Percentiles rank a stretch among this genome's conserved stretches.
phyloP scores from a whole-genome alignment of 1,140 invertebrate species.

The Melitaea cinxia region DNA sequence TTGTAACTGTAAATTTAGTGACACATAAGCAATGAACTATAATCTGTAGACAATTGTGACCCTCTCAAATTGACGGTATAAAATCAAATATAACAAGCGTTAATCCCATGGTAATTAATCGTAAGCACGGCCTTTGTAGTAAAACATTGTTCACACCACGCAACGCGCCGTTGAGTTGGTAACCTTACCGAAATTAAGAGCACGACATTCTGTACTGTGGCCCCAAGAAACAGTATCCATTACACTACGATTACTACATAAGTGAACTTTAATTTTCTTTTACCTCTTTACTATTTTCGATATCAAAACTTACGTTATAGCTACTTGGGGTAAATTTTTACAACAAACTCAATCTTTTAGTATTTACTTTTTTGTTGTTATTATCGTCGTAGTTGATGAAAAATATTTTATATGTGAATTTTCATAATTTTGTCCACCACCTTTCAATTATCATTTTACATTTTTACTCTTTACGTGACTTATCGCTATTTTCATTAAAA shows the following conservation, averaged over 20 bases:
- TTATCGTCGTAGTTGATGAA: too few relatives aligned
- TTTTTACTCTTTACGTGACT: too few relatives aligned
- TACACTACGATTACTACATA: constrained; percentile 3
- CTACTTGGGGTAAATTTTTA: too few relatives aligned
- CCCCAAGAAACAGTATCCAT: constrained; percentile 42
- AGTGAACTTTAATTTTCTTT: background rate
- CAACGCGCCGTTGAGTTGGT: constrained; percentile 47
- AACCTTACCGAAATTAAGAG: constrained; percentile 66
- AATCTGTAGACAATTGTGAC: constrained; percentile 6
- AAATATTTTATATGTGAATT: too few relatives aligned
- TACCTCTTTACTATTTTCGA: too few relatives aligned
- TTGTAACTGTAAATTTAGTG: background rate
- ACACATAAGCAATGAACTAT: constrained; percentile 11
- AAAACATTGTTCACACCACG: constrained; percentile 49
- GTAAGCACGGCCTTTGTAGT: constrained; percentile 42
- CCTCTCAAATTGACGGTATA: constrained; percentile 8
- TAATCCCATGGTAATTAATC: constrained; percentile 32
- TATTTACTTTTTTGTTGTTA: too few relatives aligned
- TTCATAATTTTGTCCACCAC: too few relatives aligned
- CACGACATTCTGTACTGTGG: constrained; percentile 53
- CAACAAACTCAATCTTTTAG: too few relatives aligned
- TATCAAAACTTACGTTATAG: too few relatives aligned
- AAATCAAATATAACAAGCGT: constrained; percentile 18
- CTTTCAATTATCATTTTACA: too few relatives aligned
- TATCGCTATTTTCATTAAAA: too few relatives aligned